Conservation (phyloP, 2,797 vertebrate species). For the Bovichtus variegatus region DNA sequence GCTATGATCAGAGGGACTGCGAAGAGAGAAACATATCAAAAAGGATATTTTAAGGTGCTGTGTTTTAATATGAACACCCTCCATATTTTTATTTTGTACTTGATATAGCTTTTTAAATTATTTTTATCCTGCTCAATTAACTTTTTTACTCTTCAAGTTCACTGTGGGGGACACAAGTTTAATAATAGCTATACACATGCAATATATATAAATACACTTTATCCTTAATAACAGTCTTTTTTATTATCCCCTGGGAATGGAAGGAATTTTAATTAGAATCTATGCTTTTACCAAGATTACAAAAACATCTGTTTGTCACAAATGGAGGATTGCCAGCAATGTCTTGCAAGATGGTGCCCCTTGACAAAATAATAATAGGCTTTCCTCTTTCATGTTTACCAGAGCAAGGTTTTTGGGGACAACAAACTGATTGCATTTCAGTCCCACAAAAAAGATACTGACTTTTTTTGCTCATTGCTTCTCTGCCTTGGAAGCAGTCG, state of each 20-base stretch:
- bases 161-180: neutral
- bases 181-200: neutral
- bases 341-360: slow-evolving; percentile 36
- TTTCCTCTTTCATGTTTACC: slow-evolving; percentile 59
- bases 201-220: slow-evolving; percentile 10
- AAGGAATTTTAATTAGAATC: slow-evolving; percentile 53
- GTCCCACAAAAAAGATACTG: slow-evolving; percentile 30
- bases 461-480: slow-evolving; percentile 31
- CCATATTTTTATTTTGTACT: neutral
- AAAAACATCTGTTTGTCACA: slow-evolving; percentile 41
- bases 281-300: slow-evolving; percentile 26
- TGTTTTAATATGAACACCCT: neutral
- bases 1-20: slow-evolving; percentile 92
- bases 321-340: slow-evolving; percentile 40
- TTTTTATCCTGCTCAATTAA: neutral
- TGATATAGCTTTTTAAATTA: neutral
- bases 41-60: neutral
- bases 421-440: slow-evolving; percentile 43
- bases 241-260: slow-evolving; percentile 19
- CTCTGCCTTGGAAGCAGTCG: slow-evolving; percentile 30
- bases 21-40: slow-evolving; percentile 32
- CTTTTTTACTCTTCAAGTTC: neutral
- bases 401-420: slow-evolving; percentile 28
- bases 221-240: neutral
- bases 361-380: slow-evolving; percentile 56